Conservation (phyloP, 2,113 vertebrate species). For the Rhodinocichla rosea region DNA sequence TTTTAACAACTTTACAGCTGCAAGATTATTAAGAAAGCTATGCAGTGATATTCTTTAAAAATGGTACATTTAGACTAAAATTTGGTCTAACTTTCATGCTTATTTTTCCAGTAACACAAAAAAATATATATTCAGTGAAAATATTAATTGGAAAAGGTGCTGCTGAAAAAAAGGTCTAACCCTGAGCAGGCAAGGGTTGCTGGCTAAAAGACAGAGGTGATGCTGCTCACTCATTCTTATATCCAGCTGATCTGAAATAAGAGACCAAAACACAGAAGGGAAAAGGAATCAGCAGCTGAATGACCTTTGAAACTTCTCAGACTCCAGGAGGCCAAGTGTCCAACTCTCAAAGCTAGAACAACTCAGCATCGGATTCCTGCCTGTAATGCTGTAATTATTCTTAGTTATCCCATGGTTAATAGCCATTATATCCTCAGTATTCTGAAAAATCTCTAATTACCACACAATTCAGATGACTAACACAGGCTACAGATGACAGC, state of each 20-base stretch:
- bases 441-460: background rate
- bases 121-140: background rate
- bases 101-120: background rate
- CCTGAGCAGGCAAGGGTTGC: background rate
- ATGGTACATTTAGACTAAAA: background rate
- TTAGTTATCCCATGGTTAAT: background rate
- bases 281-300: background rate
- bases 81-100: background rate
- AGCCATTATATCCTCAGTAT: background rate
- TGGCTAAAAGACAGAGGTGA: background rate
- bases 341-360: background rate
- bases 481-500: background rate
- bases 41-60: background rate
- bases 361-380: background rate
- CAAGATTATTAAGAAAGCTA: background rate
- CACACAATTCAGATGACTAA: background rate
- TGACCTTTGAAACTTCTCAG: background rate
- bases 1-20: background rate
- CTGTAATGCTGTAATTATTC: background rate
- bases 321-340: background rate
- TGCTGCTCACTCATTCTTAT: background rate
- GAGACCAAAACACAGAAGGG: background rate
- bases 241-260: background rate
- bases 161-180: background rate
- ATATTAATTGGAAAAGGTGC: background rate